Conservation (phyloP, 2,888 invertebrate species). For the Atrina japonica region DNA sequence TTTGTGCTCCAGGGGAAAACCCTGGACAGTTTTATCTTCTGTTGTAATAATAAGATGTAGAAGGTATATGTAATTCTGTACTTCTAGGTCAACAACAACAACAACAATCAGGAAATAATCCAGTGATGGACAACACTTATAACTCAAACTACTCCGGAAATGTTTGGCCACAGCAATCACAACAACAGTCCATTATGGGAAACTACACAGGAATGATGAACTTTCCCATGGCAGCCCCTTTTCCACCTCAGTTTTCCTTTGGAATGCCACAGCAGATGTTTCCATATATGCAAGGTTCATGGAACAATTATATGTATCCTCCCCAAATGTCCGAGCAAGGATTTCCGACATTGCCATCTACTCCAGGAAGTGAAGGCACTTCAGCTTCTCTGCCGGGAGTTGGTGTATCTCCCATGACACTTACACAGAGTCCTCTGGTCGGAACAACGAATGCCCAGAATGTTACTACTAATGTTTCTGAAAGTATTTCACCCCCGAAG, state of each 20-base stretch:
- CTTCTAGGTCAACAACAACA: conserved; percentile 6
- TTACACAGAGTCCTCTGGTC: conserved; percentile 15
- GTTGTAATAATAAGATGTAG: too few relatives aligned
- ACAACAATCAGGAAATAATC: neutral
- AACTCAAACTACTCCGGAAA: conserved; percentile 18
- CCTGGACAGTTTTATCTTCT: too few relatives aligned
- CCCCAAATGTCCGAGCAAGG: conserved; percentile 24
- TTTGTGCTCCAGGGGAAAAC: too few relatives aligned
- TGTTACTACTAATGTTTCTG: conserved; percentile 12
- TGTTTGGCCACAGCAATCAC: conserved; percentile 34
- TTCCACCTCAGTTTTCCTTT: conserved; percentile 26
- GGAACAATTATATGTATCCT: conserved; percentile 39
- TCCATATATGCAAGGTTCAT: conserved; percentile 34
- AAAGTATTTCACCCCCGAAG: conserved; percentile 36
- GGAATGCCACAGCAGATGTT: conserved; percentile 45
- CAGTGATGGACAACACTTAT: neutral
- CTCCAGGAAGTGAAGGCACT: conserved; percentile 14
- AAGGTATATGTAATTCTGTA: too few relatives aligned
- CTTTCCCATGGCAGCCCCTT: conserved; percentile 41
- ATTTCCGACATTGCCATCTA: conserved; percentile 22
- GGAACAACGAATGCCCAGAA: conserved; percentile 13
- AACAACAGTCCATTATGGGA: conserved; percentile 21
- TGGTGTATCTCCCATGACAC: conserved; percentile 20
- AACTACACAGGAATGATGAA: conserved; percentile 34
- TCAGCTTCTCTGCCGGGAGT: conserved; percentile 29